Base-by-base conservation (phyloP, 1,140 invertebrate species). In the Stenopsyche tienmushanensis region DNA sequence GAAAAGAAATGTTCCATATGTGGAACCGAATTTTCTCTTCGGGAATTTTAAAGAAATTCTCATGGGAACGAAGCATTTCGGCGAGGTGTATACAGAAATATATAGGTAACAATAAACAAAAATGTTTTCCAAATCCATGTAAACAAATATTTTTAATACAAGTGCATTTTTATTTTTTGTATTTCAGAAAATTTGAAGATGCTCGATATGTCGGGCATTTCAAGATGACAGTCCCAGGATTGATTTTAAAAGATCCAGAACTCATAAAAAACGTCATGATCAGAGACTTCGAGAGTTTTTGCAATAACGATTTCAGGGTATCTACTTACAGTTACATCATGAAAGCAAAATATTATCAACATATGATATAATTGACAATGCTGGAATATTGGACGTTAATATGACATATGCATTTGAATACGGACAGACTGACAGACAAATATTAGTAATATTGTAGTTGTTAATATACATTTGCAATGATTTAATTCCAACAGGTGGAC, bases 201-300 rank as follows among this genome's bases (percentile, higher is more conserved):
- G 42, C 26, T 10, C 49, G 49, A 8, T 62, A 62, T 70, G 73
- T 71, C 72, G 78, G 73, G 7, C 67, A 75, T 42, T 81, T 79
- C 53, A 76, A 78, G 45, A 75, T 74, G 15, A 50, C 71, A 25
- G 54, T 69, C 15, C 82, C 80, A 0, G 67, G 73, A 2, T 71
- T 84, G 21, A 74, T 85, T 0, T 72, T 83, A 10, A 75, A 78
- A 1, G 83, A 85, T 71, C 77, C 76, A 1, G 78, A 82, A 23
- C 66, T 82, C 0, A 73, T 83, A 5, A 80, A 78, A 62, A 62
- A 71, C 24, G 74, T 84, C 21, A 47, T 80, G 0, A 69, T 82
- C 1, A 77, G 77, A 58, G 77, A 77, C 54, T 78, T 77, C 57
- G 65, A 71, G 7, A 52, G 69, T 64, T 79, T 78, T 54, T 42